Base-by-base conservation (phyloP, 1,140 invertebrate genomes). In the Ceratoteleas bidentatus region DNA sequence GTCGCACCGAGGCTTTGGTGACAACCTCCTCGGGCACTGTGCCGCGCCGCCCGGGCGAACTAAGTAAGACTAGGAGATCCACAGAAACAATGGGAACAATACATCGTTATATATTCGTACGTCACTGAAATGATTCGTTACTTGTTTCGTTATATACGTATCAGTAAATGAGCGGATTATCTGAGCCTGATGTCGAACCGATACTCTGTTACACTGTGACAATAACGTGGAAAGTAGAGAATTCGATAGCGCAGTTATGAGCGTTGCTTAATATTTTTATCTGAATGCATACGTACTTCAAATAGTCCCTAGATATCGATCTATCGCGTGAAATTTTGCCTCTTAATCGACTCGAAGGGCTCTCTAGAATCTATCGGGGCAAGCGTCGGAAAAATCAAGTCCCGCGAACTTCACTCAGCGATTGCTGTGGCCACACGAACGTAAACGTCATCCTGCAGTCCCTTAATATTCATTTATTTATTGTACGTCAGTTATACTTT, bases 401-500 rank as follows among this genome's bases (percentile, higher is more conserved):
- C 33, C 15, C 32, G 4, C 8, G 8, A n/a, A 43, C 8, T 24
- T 14, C 10, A 60, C 11, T 62, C 34, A 33, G 10, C 49, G n/a
- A 49, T 61, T 34, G 58, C 11, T 53, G 32, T 52, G 24, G 24
- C 24, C 24, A 40, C 53, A 50, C 15, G 16, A 64, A 64, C 10
- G 11, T 7, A 64, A 64, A 64, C 6, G 24, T 64, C 6, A 45
- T 34, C 32, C 32, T 56, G 38, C 38, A 32, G 62, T 33, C 11
- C 24, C 16, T 56, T 45, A 61, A 47, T 34, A 66, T 56, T 45
- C 13, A 47, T 69, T 58, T 60, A 52, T 69, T 69, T 69, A 69
- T 69, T 69, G 66, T 69, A 58, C 66, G 54, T 60, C 66, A 50
- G 32, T 69, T 38, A 57, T 58, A 69, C 58, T 69, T 50, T 58